A percentile compares a stretch with the other conserved stretches of the same genome.
Evolutionary conservation across 2,113 vertebrate genomes (phyloP).

Genomic region (Hydrochoerus hydrochaeris): DNA sequence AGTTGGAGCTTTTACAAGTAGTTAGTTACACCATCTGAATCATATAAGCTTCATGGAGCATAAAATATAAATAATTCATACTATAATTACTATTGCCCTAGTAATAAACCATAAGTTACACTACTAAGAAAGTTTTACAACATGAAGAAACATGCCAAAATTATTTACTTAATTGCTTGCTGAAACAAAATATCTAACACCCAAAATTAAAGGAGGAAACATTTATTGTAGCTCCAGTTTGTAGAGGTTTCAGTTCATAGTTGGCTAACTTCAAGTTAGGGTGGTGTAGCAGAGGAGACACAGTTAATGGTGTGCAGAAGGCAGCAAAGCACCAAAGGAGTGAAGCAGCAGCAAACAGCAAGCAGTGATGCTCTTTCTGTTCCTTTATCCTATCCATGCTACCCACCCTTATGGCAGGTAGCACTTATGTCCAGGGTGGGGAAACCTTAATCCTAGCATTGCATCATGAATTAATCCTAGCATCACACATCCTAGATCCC

Average conservation of each 20-base stretch:
- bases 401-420: background rate
- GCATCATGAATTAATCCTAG: background rate
- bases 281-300: background rate
- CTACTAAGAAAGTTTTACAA: conserved; percentile 2
- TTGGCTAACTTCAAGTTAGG: background rate
- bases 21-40: background rate
- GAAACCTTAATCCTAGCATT: background rate
- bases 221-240: background rate
- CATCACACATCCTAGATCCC: background rate
- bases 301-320: background rate
- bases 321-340: background rate
- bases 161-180: background rate
- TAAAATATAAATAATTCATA: conserved; percentile 35
- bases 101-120: conserved; percentile 33
- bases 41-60: background rate
- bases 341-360: background rate
- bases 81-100: background rate
- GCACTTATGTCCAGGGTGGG: background rate
- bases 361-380: background rate
- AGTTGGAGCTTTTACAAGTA: background rate
- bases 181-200: background rate
- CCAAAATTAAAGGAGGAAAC: background rate
- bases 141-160: background rate
- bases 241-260: background rate
- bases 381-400: background rate